Percentiles rank a stretch among this genome's conserved stretches.
Evolutionary conservation across 2,113 vertebrate species (phyloP).

Genomic region (Pimephales promelas): DNA sequence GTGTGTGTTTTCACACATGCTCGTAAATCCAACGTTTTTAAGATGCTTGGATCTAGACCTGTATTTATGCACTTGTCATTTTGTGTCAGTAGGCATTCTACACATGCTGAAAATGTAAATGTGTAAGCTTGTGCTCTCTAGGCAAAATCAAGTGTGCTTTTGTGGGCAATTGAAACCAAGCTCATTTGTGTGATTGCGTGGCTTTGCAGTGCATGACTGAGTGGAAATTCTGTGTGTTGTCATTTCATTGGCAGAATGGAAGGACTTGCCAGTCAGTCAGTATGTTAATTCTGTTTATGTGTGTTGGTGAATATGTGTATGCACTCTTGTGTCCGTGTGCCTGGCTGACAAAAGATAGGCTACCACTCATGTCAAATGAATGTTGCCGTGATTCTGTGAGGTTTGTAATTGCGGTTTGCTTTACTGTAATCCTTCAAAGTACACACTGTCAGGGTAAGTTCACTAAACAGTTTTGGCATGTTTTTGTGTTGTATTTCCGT

Average conservation of each 20-base stretch:
- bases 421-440: conserved; percentile 27
- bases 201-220: conserved; percentile 42
- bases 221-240: conserved; percentile 20
- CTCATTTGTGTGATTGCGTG: conserved; percentile 46
- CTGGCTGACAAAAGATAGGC: conserved; percentile 29
- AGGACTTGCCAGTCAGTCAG: conserved; percentile 61
- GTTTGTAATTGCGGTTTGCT: conserved; percentile 34
- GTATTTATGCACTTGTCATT: conserved; percentile 43
- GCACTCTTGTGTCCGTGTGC: background rate
- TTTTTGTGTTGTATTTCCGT: conserved; percentile 50
- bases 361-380: background rate
- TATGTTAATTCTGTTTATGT: conserved; percentile 59
- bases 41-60: conserved; percentile 23
- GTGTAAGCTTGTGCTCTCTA: background rate
- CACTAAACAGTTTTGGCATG: conserved; percentile 10
- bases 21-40: conserved; percentile 23
- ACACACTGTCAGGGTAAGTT: conserved; percentile 28
- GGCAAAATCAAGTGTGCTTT: background rate
- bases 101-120: background rate
- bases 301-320: conserved; percentile 39
- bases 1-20: background rate
- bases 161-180: conserved; percentile 40
- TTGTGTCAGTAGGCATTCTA: background rate
- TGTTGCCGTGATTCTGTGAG: background rate
- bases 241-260: conserved; percentile 51